Conservation (phyloP, 2,113 vertebrate genomes). For the Strigops habroptila region DNA sequence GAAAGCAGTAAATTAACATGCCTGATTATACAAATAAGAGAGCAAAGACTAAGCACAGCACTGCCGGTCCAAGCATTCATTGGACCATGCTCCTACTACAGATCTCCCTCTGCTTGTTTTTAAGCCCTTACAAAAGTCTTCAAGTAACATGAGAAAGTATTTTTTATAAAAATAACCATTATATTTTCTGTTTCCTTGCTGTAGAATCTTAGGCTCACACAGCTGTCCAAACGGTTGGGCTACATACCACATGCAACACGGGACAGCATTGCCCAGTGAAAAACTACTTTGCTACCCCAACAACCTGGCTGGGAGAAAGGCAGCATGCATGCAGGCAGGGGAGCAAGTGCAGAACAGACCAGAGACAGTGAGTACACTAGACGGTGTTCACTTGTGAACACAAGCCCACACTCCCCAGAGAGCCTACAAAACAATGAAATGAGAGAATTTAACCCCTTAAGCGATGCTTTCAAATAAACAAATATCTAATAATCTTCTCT, state of each 20-base stretch:
- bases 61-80: background rate
- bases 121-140: background rate
- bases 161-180: rapidly evolving
- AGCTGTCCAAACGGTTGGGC: rapidly evolving
- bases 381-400: rapidly evolving
- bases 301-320: background rate
- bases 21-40: background rate
- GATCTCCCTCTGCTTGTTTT: background rate
- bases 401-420: background rate
- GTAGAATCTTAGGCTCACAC: background rate
- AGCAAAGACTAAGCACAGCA: background rate
- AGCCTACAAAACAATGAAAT: background rate
- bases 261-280: background rate
- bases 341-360: background rate
- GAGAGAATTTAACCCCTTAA: background rate
- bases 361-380: background rate
- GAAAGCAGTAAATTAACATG: background rate
- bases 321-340: rapidly evolving
- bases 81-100: background rate
- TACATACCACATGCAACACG: background rate
- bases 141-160: background rate
- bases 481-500: background rate
- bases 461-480: background rate
- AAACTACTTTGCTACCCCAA: rapidly evolving
- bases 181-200: background rate